phyloP scores from a whole-genome alignment of 2,797 vertebrate genomes.

The Coilia nasus region DNA sequence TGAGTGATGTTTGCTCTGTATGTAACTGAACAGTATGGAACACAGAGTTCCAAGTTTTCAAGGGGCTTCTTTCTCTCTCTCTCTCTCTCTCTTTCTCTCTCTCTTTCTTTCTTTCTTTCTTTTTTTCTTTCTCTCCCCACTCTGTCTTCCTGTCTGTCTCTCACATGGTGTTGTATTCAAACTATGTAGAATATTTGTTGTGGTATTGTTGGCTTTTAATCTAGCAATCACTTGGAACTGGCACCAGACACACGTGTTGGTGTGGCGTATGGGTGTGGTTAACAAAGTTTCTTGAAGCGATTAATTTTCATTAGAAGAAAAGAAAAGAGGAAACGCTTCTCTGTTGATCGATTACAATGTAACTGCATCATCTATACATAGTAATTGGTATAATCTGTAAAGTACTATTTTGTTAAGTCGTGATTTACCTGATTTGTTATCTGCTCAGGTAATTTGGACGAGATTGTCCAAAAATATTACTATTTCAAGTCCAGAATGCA shows the following conservation, averaged over 20 bases:
- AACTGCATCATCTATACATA: neutral
- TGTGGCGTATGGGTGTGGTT: neutral
- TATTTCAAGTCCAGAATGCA: too few relatives aligned
- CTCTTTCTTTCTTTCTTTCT: neutral
- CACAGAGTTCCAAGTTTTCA: neutral
- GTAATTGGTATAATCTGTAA: neutral
- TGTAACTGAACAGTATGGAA: neutral
- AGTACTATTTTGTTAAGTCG: neutral
- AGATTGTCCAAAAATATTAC: too few relatives aligned
- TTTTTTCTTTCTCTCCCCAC: neutral
- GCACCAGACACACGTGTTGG: neutral
- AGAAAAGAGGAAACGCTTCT: too few relatives aligned
- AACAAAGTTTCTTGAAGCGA: neutral
- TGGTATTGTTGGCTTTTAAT: neutral
- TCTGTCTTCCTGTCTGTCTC: too few relatives aligned
- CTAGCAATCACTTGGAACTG: neutral
- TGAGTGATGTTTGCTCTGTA: conserved; percentile 4
- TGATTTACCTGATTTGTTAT: neutral
- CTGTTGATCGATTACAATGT: neutral
- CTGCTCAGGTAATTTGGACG: neutral
- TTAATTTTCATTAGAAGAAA: neutral
- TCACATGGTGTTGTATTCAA: neutral
- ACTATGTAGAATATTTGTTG: neutral
- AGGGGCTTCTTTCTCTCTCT: neutral
- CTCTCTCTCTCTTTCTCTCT: too few relatives aligned